phyloP scores from a whole-genome alignment of 2,113 vertebrate species.

The Protobothrops flavoviridis region DNA sequence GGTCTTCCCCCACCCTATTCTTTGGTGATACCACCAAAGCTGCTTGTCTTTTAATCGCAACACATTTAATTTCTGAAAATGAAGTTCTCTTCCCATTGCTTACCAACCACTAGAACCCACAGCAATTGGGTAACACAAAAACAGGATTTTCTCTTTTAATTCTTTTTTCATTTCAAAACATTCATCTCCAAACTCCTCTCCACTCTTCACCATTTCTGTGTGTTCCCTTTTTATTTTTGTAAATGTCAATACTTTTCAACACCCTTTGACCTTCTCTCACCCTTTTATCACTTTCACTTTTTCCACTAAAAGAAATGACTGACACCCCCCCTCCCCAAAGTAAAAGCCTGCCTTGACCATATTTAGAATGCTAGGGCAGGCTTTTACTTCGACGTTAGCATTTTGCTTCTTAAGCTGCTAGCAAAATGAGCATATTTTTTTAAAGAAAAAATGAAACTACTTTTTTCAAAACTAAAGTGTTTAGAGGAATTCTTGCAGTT shows the following conservation, averaged over 20 bases:
- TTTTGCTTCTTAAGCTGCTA: background rate
- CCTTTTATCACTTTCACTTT: background rate
- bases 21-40: background rate
- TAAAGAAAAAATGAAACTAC: background rate
- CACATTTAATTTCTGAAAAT: background rate
- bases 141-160: background rate
- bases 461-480: background rate
- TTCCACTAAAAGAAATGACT: background rate
- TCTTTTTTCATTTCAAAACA: background rate
- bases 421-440: background rate
- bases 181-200: background rate
- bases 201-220: background rate
- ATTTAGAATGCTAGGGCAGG: background rate
- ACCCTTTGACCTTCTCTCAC: background rate
- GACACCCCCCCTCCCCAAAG: background rate
- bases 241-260: background rate
- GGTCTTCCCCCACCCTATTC: background rate
- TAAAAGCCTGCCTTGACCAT: background rate
- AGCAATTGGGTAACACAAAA: background rate
- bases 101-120: background rate
- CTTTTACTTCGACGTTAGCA: background rate
- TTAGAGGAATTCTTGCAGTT: background rate
- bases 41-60: background rate
- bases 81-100: background rate
- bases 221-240: background rate